phyloP scores from a whole-genome alignment of 2,113 vertebrate species.

The Paracanthobrama guichenoti region DNA sequence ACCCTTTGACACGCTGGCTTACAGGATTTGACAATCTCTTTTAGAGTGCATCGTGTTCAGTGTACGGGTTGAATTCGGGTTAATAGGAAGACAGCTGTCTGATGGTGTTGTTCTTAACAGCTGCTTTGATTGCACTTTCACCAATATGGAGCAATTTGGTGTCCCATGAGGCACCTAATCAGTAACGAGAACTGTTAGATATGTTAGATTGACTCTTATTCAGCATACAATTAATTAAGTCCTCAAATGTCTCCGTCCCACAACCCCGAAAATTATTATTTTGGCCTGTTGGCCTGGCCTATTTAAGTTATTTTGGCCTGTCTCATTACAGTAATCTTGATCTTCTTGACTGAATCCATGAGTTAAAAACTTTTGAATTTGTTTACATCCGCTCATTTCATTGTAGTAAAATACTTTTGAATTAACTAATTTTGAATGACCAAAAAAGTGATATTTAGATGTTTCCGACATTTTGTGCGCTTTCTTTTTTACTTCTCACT shows the following conservation, averaged over 20 bases:
- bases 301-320: background rate
- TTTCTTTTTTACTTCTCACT: too few relatives aligned
- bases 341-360: background rate
- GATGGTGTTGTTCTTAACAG: background rate
- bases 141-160: background rate
- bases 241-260: background rate
- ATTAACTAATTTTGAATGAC: too few relatives aligned
- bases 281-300: too few relatives aligned
- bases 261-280: background rate
- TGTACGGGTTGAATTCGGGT: background rate
- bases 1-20: background rate
- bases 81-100: slow-evolving; percentile 1
- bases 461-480: too few relatives aligned
- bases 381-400: background rate
- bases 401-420: too few relatives aligned
- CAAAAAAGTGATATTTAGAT: background rate
- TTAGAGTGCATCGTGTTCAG: background rate
- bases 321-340: background rate
- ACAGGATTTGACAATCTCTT: background rate
- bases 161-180: background rate
- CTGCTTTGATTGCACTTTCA: background rate
- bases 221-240: background rate
- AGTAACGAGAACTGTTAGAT: background rate
- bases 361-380: background rate
- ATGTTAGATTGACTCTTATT: background rate